These are phyloP conservation scores for Geodia barretti DNA, from an alignment of 37 sponge, comb jelly and placozoan species.

Conservation along the genomic window DNA sequence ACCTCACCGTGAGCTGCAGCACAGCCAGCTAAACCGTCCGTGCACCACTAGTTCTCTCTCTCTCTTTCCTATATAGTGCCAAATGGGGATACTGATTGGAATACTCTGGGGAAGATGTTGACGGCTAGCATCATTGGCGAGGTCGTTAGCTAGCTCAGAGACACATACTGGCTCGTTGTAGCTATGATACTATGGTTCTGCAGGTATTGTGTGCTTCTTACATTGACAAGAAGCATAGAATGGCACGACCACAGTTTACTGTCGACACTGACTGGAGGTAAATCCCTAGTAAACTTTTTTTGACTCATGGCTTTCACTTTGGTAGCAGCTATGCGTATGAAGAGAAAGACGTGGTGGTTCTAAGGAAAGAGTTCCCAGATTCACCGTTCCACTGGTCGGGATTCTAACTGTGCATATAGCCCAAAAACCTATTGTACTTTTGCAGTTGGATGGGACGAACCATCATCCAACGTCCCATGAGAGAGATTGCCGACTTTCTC, in stretches of 20 bases:
- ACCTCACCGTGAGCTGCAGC: neutral
- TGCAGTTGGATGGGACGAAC: constrained; percentile 40
- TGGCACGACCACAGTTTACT: neutral
- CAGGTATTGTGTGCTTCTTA: constrained; percentile 67
- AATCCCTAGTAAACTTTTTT: constrained; percentile 8
- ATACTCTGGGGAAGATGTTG: constrained; percentile 70
- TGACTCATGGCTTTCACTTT: neutral
- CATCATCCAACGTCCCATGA: constrained; percentile 29
- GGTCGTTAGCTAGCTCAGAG: constrained; percentile 8
- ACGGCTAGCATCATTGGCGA: constrained; percentile 60
- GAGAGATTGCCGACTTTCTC: constrained; percentile 10
- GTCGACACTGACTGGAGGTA: constrained; percentile 65
- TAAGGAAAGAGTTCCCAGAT: constrained; percentile 15
- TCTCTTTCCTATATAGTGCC: constrained; percentile 47
- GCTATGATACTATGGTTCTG: neutral
- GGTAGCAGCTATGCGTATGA: constrained; percentile 29
- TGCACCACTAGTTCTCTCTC: neutral
- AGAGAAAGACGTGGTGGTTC: constrained; percentile 34
- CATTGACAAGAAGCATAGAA: constrained; percentile 55
- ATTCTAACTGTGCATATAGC: neutral
- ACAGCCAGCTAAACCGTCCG: neutral
- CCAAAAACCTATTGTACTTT: neutral
- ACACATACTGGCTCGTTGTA: neutral
- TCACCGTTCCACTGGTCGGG: constrained; percentile 19
- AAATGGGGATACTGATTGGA: constrained; percentile 54